Percentiles rank a stretch among this genome's conserved stretches.
These are phyloP conservation scores for Anniella stebbinsi DNA, from an alignment of 2,797 vertebrate species.

Conservation along the genomic window DNA sequence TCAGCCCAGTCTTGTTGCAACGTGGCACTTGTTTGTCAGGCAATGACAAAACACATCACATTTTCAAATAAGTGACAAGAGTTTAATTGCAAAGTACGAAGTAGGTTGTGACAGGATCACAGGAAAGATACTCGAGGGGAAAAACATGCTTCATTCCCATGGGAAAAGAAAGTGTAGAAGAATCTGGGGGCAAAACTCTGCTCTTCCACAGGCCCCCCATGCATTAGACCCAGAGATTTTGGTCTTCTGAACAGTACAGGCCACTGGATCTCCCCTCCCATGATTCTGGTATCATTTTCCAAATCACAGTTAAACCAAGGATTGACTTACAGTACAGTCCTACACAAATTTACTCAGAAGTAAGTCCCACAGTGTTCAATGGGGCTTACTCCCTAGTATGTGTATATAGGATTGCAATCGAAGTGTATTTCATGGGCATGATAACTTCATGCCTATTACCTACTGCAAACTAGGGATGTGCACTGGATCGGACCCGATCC, in stretches of 20 bases:
- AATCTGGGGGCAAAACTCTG: conserved; percentile 19
- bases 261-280: not conserved
- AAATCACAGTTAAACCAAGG: not conserved
- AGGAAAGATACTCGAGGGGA: conserved; percentile 62
- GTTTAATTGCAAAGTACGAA: conserved; percentile 63
- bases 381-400: not conserved
- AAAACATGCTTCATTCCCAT: conserved; percentile 21
- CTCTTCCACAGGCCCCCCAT: conserved; percentile 24
- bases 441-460: not conserved
- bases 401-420: not conserved
- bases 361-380: not conserved
- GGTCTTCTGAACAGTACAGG: not conserved
- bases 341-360: not conserved
- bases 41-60: conserved; percentile 70
- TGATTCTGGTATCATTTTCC: not conserved
- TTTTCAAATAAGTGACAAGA: conserved; percentile 69
- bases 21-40: conserved; percentile 76
- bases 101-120: conserved; percentile 64
- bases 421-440: conserved; percentile 4
- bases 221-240: conserved; percentile 26
- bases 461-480: conserved; percentile 24
- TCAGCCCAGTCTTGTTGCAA: conserved; percentile 76
- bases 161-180: conserved; percentile 37
- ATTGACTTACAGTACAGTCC: not conserved
- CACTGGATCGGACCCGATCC: too few species aligned